Evolutionary conservation across 2,113 vertebrate genomes (phyloP).

Genomic region (Chlorodrepanis virens): DNA sequence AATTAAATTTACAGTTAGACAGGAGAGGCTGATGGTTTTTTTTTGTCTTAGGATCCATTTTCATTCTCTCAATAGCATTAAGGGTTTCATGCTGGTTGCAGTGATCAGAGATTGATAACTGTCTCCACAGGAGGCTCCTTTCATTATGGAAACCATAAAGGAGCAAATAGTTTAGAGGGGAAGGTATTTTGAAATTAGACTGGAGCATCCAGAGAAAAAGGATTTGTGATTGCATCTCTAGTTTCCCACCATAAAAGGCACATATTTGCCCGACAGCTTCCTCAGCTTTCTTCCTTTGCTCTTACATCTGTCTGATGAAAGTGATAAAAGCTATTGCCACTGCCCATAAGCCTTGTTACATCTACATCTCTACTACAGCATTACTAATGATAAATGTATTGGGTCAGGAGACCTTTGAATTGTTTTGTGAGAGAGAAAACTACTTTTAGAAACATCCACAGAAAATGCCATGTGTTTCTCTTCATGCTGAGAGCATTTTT

Average conservation of each 20-base stretch:
- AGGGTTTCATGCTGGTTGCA: neutral
- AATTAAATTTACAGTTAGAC: neutral
- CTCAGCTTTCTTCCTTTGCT: neutral
- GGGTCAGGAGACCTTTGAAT: neutral
- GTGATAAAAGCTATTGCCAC: neutral
- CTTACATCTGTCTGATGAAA: neutral
- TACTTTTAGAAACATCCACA: neutral
- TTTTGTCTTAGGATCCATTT: neutral
- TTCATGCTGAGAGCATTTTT: neutral
- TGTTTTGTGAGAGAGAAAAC: neutral
- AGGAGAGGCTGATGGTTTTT: neutral
- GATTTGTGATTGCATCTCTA: neutral
- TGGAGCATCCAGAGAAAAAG: neutral
- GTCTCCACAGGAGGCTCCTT: neutral
- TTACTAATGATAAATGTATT: neutral
- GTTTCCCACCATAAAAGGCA: neutral
- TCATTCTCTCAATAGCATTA: conserved; percentile 2
- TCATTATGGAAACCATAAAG: neutral
- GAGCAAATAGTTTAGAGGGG: neutral
- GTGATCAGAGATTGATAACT: neutral
- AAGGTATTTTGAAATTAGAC: conserved; percentile 15
- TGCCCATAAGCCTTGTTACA: neutral
- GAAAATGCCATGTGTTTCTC: neutral
- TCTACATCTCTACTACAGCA: neutral
- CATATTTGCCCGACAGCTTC: neutral